phyloP scores from a whole-genome alignment of 1,140 invertebrate genomes.

The Pachypeltis micranthus region DNA sequence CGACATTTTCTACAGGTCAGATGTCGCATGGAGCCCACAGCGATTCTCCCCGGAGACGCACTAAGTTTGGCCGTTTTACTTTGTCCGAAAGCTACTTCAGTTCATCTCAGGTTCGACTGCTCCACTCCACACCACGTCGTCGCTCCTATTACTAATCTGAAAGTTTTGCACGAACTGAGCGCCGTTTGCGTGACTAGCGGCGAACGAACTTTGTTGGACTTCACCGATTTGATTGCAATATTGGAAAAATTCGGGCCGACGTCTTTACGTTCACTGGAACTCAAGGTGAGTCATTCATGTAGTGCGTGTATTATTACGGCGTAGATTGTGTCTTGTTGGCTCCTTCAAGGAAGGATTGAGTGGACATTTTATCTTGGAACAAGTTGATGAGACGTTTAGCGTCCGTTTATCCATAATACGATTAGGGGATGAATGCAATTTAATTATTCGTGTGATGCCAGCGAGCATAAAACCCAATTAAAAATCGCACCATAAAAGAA shows the following conservation, averaged over 20 bases:
- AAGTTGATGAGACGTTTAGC: no score
- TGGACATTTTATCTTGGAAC: no score
- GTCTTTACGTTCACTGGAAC: conserved; percentile 25
- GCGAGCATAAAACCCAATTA: no score
- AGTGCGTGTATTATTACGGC: no score
- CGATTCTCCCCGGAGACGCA: conserved; percentile 27
- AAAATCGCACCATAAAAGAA: no score
- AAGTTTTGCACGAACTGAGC: conserved; percentile 26
- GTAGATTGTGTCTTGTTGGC: no score
- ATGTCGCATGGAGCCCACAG: conserved; percentile 25
- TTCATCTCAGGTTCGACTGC: conserved; percentile 26
- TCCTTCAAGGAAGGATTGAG: no score
- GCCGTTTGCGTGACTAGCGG: conserved; percentile 31
- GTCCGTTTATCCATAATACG: no score
- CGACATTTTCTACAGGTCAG: conserved; percentile 24
- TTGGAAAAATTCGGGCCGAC: conserved; percentile 26
- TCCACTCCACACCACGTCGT: conserved; percentile 29
- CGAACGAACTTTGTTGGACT: conserved; percentile 28
- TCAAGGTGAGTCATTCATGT: conserved; percentile 30
- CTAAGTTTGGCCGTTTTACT: conserved; percentile 25
- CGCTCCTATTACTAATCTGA: conserved; percentile 21
- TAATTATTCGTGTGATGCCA: no score
- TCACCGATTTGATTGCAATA: conserved; percentile 27
- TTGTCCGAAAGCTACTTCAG: conserved; percentile 25
- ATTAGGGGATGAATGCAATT: no score